phyloP scores from a whole-genome alignment of 2,888 invertebrate species.

The Troilus luridus region DNA sequence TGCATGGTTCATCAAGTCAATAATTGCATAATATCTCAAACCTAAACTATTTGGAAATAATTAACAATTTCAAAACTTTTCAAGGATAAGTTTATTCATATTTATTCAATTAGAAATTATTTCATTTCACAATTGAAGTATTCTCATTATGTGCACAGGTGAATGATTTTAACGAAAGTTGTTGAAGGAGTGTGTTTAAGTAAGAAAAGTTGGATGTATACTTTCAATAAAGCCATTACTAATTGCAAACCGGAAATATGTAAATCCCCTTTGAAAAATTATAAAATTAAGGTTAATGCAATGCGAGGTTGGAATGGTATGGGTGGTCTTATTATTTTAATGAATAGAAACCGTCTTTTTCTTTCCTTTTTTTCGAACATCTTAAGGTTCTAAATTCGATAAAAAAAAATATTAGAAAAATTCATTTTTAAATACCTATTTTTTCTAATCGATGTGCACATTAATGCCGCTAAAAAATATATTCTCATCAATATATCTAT shows the following conservation, averaged over 20 bases:
- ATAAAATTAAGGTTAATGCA: background rate
- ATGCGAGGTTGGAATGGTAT: background rate
- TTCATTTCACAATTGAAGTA: background rate
- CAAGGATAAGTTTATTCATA: too few relatives aligned
- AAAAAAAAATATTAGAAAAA: too few relatives aligned
- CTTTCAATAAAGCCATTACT: background rate
- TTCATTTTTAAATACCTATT: too few relatives aligned
- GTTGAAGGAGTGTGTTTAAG: background rate
- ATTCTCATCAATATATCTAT: too few relatives aligned
- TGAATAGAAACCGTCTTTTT: too few relatives aligned
- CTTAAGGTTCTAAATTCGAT: too few relatives aligned
- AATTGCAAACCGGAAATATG: background rate
- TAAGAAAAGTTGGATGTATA: slow-evolving; percentile 3
- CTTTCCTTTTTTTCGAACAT: too few relatives aligned
- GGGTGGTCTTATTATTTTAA: background rate
- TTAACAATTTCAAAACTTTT: too few relatives aligned
- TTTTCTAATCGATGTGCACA: too few relatives aligned
- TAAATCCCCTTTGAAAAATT: background rate
- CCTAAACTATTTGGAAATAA: too few relatives aligned
- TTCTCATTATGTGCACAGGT: background rate
- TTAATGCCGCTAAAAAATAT: too few relatives aligned
- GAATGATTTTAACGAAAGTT: background rate
- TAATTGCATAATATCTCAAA: background rate
- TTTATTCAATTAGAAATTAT: background rate
- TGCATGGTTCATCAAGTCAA: background rate